These are phyloP conservation scores for Dipodomys spectabilis DNA, from an alignment of 2,113 vertebrate species.

Conservation along the genomic window DNA sequence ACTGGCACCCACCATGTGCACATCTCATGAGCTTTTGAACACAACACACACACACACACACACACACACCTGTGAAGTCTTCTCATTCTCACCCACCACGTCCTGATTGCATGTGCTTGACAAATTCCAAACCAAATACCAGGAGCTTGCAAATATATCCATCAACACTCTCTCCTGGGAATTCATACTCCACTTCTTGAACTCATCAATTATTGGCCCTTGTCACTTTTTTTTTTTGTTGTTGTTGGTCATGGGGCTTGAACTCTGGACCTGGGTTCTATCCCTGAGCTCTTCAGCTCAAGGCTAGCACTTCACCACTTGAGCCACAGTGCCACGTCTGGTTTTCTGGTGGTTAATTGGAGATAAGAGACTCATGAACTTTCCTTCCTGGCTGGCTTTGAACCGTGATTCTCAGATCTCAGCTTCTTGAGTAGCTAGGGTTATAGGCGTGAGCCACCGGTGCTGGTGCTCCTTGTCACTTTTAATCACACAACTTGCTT, in stretches of 20 bases:
- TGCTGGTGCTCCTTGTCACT: neutral
- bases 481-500: neutral
- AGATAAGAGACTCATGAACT: too few relatives aligned
- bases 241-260: too few relatives aligned
- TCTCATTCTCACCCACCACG: neutral
- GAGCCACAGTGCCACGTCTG: too few relatives aligned
- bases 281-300: too few relatives aligned
- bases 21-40: neutral
- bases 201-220: too few relatives aligned
- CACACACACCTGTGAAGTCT: neutral
- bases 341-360: too few relatives aligned
- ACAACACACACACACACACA: neutral
- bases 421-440: too few relatives aligned
- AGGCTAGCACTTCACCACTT: too few relatives aligned
- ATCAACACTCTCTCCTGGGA: neutral
- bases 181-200: neutral
- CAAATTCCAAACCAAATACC: neutral
- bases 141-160: neutral
- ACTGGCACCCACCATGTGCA: fast-evolving
- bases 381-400: too few relatives aligned
- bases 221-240: neutral
- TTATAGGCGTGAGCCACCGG: too few relatives aligned
- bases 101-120: neutral
- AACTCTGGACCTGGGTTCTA: too few relatives aligned
- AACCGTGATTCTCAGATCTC: too few relatives aligned